phyloP scores from a whole-genome alignment of 2,888 invertebrate species.

The Shargacucullia verbasci region DNA sequence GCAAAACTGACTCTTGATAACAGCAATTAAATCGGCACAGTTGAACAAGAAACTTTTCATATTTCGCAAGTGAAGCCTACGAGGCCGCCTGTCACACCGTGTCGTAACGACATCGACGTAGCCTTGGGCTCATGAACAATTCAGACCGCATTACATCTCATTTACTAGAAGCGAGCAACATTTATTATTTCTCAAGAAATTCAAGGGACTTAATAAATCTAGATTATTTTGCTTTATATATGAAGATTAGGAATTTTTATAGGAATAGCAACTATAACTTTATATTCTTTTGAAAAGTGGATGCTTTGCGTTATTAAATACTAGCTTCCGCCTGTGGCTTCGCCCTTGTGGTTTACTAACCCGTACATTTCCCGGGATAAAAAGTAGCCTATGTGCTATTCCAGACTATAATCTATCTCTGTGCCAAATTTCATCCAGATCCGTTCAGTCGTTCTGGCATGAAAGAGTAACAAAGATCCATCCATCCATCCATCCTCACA shows the following conservation, averaged over 20 bases:
- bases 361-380: too few relatives aligned
- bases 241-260: constrained; percentile 6
- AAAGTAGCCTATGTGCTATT: too few relatives aligned
- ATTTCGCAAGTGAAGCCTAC: constrained; percentile 23
- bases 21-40: constrained; percentile 42
- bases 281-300: too few relatives aligned
- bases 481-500: too few relatives aligned
- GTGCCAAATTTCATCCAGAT: too few relatives aligned
- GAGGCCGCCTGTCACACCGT: constrained; percentile 35
- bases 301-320: too few relatives aligned
- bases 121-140: constrained; percentile 56
- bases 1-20: constrained; percentile 13
- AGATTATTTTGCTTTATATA: constrained; percentile 27
- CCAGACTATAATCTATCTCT: too few relatives aligned
- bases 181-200: constrained; percentile 59
- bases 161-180: constrained; percentile 46
- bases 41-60: constrained; percentile 23
- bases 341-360: too few relatives aligned
- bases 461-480: too few relatives aligned
- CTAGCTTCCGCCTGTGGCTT: too few relatives aligned
- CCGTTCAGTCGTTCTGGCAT: too few relatives aligned
- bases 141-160: constrained; percentile 57
- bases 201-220: constrained; percentile 46
- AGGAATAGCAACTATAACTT: background rate
- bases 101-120: constrained; percentile 20